These are phyloP conservation scores for Mus pahari DNA, from an alignment of 2,113 vertebrate species.

Conservation along the genomic window DNA sequence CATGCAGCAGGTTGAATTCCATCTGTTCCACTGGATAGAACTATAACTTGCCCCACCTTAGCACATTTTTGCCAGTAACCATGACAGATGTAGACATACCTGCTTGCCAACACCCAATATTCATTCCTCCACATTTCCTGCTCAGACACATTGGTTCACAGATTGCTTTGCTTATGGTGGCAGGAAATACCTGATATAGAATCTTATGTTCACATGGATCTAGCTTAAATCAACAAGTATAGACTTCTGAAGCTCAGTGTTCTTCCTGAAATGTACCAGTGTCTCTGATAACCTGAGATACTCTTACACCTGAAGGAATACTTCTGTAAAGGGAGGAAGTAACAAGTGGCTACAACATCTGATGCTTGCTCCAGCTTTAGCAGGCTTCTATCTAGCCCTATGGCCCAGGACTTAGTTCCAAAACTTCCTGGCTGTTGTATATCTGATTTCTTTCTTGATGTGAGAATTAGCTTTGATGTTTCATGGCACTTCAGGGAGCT, in stretches of 20 bases:
- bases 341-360: not conserved
- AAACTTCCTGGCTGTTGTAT: not conserved
- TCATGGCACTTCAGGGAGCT: slow-evolving; percentile 28
- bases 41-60: not conserved
- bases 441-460: not conserved
- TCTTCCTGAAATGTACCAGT: not conserved
- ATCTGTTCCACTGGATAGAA: not conserved
- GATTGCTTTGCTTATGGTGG: rapidly evolving
- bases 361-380: no score
- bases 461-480: not conserved
- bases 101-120: not conserved
- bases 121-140: not conserved
- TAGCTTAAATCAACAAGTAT: not conserved
- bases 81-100: not conserved
- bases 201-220: not conserved
- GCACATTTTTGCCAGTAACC: not conserved
- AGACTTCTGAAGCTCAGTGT: not conserved
- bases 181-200: not conserved
- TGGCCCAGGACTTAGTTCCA: not conserved
- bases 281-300: not conserved
- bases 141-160: not conserved
- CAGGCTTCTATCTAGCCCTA: not conserved
- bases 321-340: not conserved
- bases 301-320: rapidly evolving
- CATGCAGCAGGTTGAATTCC: not conserved